phyloP scores from a whole-genome alignment of 2,888 invertebrate species.

The Mythimna pallens region DNA sequence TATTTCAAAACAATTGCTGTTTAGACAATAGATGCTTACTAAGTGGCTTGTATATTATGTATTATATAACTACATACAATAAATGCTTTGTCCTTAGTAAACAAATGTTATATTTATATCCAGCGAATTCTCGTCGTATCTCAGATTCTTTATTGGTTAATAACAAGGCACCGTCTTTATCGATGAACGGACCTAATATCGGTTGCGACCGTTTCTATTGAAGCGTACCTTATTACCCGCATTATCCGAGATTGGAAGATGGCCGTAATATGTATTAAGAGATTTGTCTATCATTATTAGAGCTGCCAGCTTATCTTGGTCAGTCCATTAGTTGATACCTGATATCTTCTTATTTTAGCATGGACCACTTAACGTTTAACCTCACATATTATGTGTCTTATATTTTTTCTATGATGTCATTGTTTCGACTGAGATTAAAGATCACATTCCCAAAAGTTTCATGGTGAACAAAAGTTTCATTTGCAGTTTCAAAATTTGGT shows the following conservation, averaged over 20 bases:
- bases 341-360: slow-evolving; percentile 67
- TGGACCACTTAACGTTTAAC: slow-evolving; percentile 61
- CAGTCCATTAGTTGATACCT: slow-evolving; percentile 73
- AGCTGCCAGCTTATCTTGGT: slow-evolving; percentile 63
- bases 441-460: background rate
- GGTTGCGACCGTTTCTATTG: slow-evolving; percentile 30
- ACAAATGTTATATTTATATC: background rate
- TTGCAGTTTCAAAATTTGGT: background rate
- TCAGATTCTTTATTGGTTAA: slow-evolving; percentile 12
- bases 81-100: slow-evolving; percentile 7
- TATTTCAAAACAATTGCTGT: slow-evolving; percentile 19
- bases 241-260: slow-evolving; percentile 44
- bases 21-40: background rate
- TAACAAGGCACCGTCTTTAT: slow-evolving; percentile 25
- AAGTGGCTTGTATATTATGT: slow-evolving; percentile 1
- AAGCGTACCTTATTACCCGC: slow-evolving; percentile 34
- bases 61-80: background rate
- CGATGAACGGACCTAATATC: slow-evolving; percentile 25
- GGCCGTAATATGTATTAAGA: slow-evolving; percentile 36
- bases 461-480: background rate
- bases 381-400: slow-evolving; percentile 56
- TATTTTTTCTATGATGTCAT: slow-evolving; percentile 24
- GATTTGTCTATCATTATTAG: slow-evolving; percentile 46
- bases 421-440: slow-evolving; percentile 11
- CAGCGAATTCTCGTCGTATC: background rate